These are phyloP conservation scores for Ciconia stormi DNA, from an alignment of 2,113 vertebrate genomes.

Conservation along the genomic window DNA sequence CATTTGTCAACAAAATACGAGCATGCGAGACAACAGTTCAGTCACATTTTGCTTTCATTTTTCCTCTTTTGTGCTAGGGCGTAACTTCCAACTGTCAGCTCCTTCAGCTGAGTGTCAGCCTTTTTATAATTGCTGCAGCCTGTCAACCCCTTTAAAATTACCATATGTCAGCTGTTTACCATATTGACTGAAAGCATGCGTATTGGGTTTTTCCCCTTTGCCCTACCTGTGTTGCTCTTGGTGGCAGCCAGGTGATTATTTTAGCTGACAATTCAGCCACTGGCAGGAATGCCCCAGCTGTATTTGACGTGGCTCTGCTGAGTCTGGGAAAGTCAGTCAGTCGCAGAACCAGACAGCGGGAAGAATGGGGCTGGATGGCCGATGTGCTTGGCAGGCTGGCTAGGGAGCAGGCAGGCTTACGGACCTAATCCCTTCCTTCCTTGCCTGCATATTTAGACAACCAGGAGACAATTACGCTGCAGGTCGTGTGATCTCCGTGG, in stretches of 20 bases:
- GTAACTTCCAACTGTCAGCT: slow-evolving; percentile 35
- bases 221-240: background rate
- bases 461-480: background rate
- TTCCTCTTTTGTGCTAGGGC: background rate
- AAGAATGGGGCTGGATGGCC: background rate
- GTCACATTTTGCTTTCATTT: slow-evolving; percentile 9
- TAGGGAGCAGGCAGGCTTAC: background rate
- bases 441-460: background rate
- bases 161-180: slow-evolving; percentile 1
- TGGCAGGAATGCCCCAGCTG: background rate
- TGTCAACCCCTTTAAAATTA: slow-evolving; percentile 12
- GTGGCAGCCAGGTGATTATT: background rate
- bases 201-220: background rate
- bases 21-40: background rate
- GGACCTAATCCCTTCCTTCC: background rate
- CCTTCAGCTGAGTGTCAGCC: slow-evolving; percentile 8
- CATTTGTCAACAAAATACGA: slow-evolving; percentile 29
- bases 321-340: background rate
- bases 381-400: background rate
- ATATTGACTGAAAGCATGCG: background rate
- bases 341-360: background rate
- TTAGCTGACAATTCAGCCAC: background rate
- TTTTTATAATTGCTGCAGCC: slow-evolving; percentile 15
- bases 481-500: background rate
- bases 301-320: background rate